A percentile compares a stretch with the other conserved stretches of the same genome.
These are phyloP conservation scores for Rhagophthalmus giganteus DNA, from an alignment of 2,888 invertebrate species.

Conservation along the genomic window DNA sequence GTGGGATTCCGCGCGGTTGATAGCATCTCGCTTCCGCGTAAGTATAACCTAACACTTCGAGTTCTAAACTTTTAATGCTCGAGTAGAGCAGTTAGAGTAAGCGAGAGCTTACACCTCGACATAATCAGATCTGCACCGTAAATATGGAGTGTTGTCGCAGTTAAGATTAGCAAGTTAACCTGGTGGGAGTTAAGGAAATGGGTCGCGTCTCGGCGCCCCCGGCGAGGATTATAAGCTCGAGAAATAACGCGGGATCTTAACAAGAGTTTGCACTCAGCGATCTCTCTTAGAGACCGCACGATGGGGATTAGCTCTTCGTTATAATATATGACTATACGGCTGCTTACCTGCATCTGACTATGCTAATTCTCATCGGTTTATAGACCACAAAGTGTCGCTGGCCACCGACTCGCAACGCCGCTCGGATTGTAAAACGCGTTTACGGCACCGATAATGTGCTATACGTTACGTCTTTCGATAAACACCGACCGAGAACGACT, in stretches of 20 bases:
- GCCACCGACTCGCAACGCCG: conserved; percentile 11
- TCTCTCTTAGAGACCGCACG: conserved; percentile 29
- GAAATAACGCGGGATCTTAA: conserved; percentile 45
- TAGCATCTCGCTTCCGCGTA: conserved; percentile 21
- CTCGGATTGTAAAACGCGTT: conserved; percentile 17
- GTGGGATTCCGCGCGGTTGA: conserved; percentile 35
- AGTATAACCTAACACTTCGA: conserved; percentile 32
- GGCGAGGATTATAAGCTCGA: conserved; percentile 50
- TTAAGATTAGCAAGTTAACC: conserved; percentile 43
- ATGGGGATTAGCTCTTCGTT: conserved; percentile 27
- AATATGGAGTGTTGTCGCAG: conserved; percentile 38
- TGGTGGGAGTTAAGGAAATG: conserved; percentile 43
- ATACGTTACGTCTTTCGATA: conserved; percentile 15
- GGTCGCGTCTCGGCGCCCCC: conserved; percentile 41
- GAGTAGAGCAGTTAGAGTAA: conserved; percentile 31
- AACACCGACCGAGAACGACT: conserved; percentile 11
- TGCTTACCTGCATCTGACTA: conserved; percentile 31
- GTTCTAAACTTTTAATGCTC: conserved; percentile 35
- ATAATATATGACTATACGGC: conserved; percentile 36
- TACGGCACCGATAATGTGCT: conserved; percentile 22
- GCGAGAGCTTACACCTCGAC: conserved; percentile 33
- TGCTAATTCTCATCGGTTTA: conserved; percentile 30
- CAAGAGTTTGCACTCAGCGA: conserved; percentile 41
- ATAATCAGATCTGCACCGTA: conserved; percentile 41
- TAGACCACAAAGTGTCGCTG: conserved; percentile 18